Conservation (phyloP, 2,797 vertebrate genomes). For the Channa striata region DNA sequence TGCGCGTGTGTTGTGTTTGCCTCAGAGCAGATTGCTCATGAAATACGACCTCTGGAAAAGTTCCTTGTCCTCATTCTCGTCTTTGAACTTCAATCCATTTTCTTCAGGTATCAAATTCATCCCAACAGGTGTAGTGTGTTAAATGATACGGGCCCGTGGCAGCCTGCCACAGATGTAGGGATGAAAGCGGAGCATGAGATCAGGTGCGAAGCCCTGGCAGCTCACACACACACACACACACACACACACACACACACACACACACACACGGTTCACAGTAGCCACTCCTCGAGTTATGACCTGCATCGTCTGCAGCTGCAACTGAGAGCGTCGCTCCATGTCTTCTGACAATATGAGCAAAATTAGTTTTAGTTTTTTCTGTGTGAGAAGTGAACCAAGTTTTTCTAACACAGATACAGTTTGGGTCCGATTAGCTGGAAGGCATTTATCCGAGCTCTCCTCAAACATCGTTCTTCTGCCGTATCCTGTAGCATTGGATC, state of each 20-base stretch:
- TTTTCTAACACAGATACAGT: slow-evolving; percentile 24
- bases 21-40: slow-evolving; percentile 58
- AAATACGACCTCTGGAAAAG: slow-evolving; percentile 71
- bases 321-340: slow-evolving; percentile 24
- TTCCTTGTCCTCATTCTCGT: slow-evolving; percentile 55
- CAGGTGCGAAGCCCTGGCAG: slow-evolving; percentile 31
- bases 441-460: slow-evolving; percentile 29
- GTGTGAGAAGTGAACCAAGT: slow-evolving; percentile 34
- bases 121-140: slow-evolving; percentile 73
- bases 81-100: slow-evolving; percentile 76
- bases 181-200: slow-evolving; percentile 65
- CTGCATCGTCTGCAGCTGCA: slow-evolving; percentile 53
- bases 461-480: slow-evolving; percentile 29
- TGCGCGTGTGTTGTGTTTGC: slow-evolving; percentile 3
- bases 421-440: slow-evolving; percentile 34
- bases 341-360: slow-evolving; percentile 26
- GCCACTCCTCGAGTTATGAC: slow-evolving; percentile 39
- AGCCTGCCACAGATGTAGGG: slow-evolving; percentile 60
- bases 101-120: slow-evolving; percentile 66
- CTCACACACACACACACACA: slow-evolving; percentile 37
- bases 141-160: slow-evolving; percentile 65
- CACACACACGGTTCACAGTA: too few relatives aligned
- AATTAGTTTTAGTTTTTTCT: background rate
- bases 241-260: slow-evolving; percentile 4
- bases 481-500: slow-evolving; percentile 46